phyloP scores from a whole-genome alignment of 2,888 invertebrate genomes.

The Thalpophila matura region DNA sequence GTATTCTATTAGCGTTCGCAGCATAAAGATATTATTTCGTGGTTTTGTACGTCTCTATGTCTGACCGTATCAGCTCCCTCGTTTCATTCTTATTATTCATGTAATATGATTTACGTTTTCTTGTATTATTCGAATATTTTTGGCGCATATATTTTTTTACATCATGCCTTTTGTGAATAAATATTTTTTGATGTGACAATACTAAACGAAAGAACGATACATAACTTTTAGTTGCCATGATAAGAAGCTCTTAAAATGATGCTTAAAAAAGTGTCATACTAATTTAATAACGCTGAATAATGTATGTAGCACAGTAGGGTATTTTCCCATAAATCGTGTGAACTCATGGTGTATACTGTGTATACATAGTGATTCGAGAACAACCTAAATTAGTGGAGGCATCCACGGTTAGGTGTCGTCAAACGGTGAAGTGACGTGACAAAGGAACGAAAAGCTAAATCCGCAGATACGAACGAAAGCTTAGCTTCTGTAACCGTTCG shows the following conservation, averaged over 20 bases:
- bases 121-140: conserved; percentile 10
- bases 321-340: conserved; percentile 6
- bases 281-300: background rate
- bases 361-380: conserved; percentile 14
- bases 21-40: conserved; percentile 52
- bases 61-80: conserved; percentile 35
- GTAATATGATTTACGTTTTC: conserved; percentile 42
- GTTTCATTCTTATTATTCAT: conserved; percentile 47
- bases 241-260: background rate
- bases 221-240: background rate
- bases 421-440: conserved; percentile 30
- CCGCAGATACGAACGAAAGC: background rate
- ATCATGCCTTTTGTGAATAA: background rate
- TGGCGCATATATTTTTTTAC: background rate
- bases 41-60: conserved; percentile 44
- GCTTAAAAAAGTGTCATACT: background rate
- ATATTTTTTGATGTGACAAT: no score
- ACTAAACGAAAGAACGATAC: no score
- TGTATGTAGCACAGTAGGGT: background rate
- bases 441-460: background rate
- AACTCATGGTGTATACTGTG: no score
- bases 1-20: conserved; percentile 51
- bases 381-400: conserved; percentile 24
- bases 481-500: background rate
- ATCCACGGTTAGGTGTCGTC: conserved; percentile 5